Conservation (phyloP, 2,888 invertebrate genomes). For the Lingula anatina region DNA sequence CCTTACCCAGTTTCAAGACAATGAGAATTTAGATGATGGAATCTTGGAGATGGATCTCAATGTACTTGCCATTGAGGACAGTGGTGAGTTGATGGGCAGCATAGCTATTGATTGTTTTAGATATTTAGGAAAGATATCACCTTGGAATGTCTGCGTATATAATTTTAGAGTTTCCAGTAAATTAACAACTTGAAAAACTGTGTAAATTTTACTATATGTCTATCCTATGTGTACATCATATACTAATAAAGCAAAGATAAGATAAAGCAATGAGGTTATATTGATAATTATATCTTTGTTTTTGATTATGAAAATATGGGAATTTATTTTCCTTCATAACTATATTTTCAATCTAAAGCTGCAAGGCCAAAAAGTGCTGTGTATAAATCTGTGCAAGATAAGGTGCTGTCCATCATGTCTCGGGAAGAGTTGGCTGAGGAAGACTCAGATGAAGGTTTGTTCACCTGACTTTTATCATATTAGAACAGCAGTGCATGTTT, state of each 20-base stretch:
- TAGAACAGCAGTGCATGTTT: not conserved
- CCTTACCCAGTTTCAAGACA: constrained; percentile 45
- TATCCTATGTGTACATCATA: no score
- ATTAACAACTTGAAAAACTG: no score
- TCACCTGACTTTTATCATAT: not conserved
- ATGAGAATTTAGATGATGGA: constrained; percentile 40
- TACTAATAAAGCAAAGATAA: no score
- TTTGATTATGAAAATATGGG: no score
- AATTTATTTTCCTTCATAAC: no score
- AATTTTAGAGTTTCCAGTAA: no score
- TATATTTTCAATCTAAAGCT: no score
- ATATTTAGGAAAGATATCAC: no score
- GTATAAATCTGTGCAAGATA: constrained; percentile 39
- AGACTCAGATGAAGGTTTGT: constrained; percentile 37
- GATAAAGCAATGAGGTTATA: no score
- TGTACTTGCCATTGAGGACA: constrained; percentile 1
- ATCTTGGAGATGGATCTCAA: constrained; percentile 45
- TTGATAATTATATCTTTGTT: no score
- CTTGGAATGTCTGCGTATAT: no score
- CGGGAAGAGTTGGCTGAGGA: constrained; percentile 34
- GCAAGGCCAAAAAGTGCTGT: constrained; percentile 39
- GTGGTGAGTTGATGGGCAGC: not conserved
- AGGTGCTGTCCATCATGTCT: constrained; percentile 27
- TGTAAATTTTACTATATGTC: no score
- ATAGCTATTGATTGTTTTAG: not conserved